Conservation (phyloP, 2,888 invertebrate species). For the Acronicta leporina region DNA sequence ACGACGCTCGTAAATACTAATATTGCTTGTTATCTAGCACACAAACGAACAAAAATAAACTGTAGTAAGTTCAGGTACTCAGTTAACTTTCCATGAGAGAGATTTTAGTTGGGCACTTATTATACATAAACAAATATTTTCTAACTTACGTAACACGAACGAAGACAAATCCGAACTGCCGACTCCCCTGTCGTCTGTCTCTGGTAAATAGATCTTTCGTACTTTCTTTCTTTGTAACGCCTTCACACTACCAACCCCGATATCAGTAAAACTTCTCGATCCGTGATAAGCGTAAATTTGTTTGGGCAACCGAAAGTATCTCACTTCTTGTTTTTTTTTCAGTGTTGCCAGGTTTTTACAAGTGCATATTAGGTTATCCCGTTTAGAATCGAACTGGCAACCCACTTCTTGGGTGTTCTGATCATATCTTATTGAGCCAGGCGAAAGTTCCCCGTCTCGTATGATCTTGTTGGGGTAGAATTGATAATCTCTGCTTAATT, state of each 20-base stretch:
- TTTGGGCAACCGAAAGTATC: slow-evolving; percentile 58
- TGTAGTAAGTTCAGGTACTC: no score
- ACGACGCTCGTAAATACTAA: no score
- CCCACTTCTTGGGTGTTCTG: slow-evolving; percentile 58
- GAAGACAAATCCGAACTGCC: slow-evolving; percentile 67
- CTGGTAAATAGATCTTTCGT: slow-evolving; percentile 72
- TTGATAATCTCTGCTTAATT: slow-evolving; percentile 31
- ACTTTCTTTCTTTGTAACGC: slow-evolving; percentile 67
- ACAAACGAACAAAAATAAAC: no score
- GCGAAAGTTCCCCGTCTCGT: slow-evolving; percentile 26
- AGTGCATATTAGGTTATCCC: slow-evolving; percentile 61
- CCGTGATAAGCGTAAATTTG: slow-evolving; percentile 64
- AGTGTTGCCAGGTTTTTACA: slow-evolving; percentile 53
- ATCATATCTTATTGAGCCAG: slow-evolving; percentile 34
- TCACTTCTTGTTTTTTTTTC: slow-evolving; percentile 50
- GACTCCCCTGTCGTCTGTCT: slow-evolving; percentile 71
- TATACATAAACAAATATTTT: no score
- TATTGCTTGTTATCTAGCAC: no score
- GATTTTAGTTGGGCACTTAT: no score
- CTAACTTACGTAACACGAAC: slow-evolving; percentile 63
- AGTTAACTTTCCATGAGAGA: no score
- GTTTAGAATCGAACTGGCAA: slow-evolving; percentile 67
- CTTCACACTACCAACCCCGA: slow-evolving; percentile 73
- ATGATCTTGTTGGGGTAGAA: slow-evolving; percentile 37
- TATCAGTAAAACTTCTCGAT: slow-evolving; percentile 65